Base-by-base conservation (phyloP, 2,113 vertebrate species). In the Rhagologus leucostigma region DNA sequence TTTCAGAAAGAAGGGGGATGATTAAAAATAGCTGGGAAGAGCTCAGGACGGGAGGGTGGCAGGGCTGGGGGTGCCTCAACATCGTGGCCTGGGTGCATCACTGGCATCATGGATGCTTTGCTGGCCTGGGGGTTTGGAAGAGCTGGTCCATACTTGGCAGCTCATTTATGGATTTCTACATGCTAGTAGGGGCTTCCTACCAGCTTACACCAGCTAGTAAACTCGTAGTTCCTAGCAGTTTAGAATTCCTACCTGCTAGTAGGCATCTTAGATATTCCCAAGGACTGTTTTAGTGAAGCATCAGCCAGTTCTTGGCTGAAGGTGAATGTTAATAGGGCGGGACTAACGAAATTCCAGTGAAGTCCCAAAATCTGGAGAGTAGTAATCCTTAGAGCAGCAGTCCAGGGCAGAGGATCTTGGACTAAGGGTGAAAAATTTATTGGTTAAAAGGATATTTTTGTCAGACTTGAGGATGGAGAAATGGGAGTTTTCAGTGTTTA, bases 1-100 rank as follows among this genome's bases (percentile, higher is more conserved):
- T 52, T 24, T 10, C 32, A 23, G 55, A 53, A 65, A 49, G 56
- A 80, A 77, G 78, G 17, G 35, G 64, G 82, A 68, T 46, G 33
- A 85, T 84, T 91, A 63, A 77, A 96, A 97, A 77, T 47, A 77
- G 41, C 71, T 39, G 69, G 60, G 87, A 96, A 95, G 77, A 62
- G 62, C 64, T 90, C 32, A 10, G 81, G 89, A 22, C 22, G 35
- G n/a, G 59, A 88, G 79, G 21, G 15, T 5, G n/a, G 68, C 26
- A 13, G n/a, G 10, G 20, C 27, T 32, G 16, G 15, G 14, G 14
- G 6, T 30, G 9, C 11, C 10, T 33, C 35, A 60, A 41, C 8
- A 8, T 32, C 4, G 0, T 3, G 7, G 6, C 4, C 24, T 5
- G 14, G 11, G 16, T 18, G 1, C 3, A 1, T 14, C 0, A 0